These are phyloP conservation scores for Pangasius djambal DNA, from an alignment of 2,797 vertebrate genomes.

Conservation along the genomic window DNA sequence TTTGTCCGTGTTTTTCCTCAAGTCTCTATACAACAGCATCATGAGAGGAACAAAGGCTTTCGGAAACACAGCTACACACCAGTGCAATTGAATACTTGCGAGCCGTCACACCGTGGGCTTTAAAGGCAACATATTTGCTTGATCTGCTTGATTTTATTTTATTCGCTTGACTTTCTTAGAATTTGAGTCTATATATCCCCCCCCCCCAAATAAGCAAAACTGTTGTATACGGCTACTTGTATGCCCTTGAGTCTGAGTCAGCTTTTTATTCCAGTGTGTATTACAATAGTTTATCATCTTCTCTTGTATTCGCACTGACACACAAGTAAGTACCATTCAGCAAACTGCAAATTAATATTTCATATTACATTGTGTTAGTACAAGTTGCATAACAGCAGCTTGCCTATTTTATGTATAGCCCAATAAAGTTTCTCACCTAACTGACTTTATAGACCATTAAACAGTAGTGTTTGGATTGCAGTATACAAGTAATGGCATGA, in stretches of 20 bases:
- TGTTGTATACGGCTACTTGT: background rate
- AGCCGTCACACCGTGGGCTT: background rate
- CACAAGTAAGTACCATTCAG: background rate
- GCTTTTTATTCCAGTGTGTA: background rate
- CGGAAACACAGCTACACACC: background rate
- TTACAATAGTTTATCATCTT: conserved; percentile 8
- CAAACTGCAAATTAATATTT: conserved; percentile 25
- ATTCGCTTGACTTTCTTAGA: background rate
- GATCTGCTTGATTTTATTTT: background rate
- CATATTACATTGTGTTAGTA: conserved; percentile 13
- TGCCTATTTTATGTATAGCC: background rate
- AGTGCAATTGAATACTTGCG: background rate
- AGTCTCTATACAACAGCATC: conserved; percentile 18
- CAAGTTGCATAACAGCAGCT: conserved; percentile 2
- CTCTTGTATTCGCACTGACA: background rate
- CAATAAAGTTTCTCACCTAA: conserved; percentile 1
- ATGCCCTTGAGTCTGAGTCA: too few relatives aligned
- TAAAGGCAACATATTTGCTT: background rate
- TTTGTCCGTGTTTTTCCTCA: conserved; percentile 24
- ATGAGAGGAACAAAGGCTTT: conserved; percentile 9
- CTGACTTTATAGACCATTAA: conserved; percentile 5
- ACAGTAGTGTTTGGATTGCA: background rate
- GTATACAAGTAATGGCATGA: background rate
- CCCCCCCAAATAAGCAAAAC: background rate
- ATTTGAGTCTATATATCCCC: background rate